Conservation (phyloP, 2,113 vertebrate species). For the Candoia aspera region DNA sequence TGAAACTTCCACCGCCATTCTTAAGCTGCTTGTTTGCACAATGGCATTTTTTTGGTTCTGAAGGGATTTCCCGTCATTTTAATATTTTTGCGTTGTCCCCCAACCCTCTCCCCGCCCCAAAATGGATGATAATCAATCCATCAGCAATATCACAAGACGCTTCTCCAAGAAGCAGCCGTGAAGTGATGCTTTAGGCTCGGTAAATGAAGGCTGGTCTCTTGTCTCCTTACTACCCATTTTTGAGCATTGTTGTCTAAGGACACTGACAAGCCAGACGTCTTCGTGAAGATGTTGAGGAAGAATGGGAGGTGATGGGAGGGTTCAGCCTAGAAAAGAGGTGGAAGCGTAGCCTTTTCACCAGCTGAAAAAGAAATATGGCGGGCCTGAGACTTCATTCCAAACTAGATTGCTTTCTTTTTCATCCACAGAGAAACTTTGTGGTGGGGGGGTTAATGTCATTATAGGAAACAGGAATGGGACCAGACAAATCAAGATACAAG, state of each 20-base stretch:
- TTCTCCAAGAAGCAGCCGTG: too few species aligned
- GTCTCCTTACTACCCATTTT: neutral
- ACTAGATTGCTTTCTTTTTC: neutral
- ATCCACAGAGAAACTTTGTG: neutral
- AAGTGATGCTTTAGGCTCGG: too few species aligned
- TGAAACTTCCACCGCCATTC: too few species aligned
- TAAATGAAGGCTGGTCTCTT: neutral
- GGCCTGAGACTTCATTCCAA: neutral
- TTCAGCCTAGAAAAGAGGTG: neutral
- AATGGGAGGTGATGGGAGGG: neutral
- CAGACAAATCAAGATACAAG: too few species aligned
- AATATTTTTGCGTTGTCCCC: too few species aligned
- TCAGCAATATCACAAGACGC: too few species aligned
- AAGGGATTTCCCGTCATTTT: too few species aligned
- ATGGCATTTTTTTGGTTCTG: too few species aligned
- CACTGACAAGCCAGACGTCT: neutral
- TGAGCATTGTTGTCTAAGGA: neutral
- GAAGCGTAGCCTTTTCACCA: neutral
- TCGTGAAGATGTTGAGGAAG: neutral
- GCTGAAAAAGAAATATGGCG: neutral
- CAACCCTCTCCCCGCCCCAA: neutral
- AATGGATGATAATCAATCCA: neutral
- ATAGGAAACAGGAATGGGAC: too few species aligned
- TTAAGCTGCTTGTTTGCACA: too few species aligned
- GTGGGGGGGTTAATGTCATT: too few species aligned